Evolutionary conservation across 92 coral and sea anemone genomes (phyloP), one percentile per base, ranked within the genome.

Genomic region (Galaxea fascicularis): DNA sequence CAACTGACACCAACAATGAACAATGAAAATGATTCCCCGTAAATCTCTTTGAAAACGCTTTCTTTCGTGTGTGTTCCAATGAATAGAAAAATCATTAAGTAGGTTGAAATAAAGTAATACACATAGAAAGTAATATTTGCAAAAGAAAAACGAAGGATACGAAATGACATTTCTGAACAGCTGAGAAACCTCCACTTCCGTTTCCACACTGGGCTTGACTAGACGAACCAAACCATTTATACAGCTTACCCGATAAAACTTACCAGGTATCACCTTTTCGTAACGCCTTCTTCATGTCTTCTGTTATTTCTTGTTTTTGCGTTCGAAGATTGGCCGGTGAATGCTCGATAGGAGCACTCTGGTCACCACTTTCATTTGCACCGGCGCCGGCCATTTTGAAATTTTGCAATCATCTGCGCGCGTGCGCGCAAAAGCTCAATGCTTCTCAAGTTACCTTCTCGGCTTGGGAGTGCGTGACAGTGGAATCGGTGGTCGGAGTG

Each of bases 231-330:
- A 25, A 14, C 29, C 4, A 22, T 66, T 9, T n/a, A 9, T 9
- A 24, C 49, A 54, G 44, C 26, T 20, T 69, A 24, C 21, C 44
- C 31, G 1, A 28, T 24, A 3, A 69, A 54, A 76, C 98, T 90
- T 89, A 96, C 98, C 98, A 96, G 58, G 92, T 94, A 79, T 96
- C 98, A 21, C 98, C 98, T 83, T 96, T 94, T 54, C 65, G 82
- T 56, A 96, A 83, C 7, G 96, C 78, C 27, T 84, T 83, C 22
- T 88, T 83, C 25, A 94, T 74, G 54, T 88, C 67, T 46, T 79
- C 86, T 47, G 86, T 71, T 52, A 94, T 87, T 62, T 92, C 95
- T 65, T 80, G 87, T 80, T 94, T 94, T 54, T 94, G 98, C 44
- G 77, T 87, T 82, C 89, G 93, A 74, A 89, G 80, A 80, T 90